These are phyloP conservation scores for Tetanocera ferruginea DNA, from an alignment of 2,888 invertebrate genomes.

Conservation along the genomic window DNA sequence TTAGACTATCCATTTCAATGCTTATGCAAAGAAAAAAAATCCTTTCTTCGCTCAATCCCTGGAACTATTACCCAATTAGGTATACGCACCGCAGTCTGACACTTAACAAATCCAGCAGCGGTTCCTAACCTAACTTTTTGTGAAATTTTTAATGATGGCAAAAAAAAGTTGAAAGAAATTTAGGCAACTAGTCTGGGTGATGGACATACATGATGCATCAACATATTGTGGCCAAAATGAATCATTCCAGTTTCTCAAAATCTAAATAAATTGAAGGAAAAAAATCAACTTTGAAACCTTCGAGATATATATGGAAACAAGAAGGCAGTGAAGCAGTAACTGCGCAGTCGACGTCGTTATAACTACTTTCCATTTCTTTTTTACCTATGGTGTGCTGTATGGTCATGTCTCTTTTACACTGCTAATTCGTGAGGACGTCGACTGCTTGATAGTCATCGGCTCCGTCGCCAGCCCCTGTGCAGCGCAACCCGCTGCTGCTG, in stretches of 20 bases:
- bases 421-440: constrained; percentile 37
- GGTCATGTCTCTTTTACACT: constrained; percentile 35
- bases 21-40: neutral
- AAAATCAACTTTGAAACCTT: constrained; percentile 39
- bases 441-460: constrained; percentile 7
- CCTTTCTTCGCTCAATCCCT: neutral
- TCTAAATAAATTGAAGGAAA: constrained; percentile 7
- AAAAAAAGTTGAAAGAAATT: neutral
- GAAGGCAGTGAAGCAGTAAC: constrained; percentile 36
- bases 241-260: constrained; percentile 3
- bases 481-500: neutral
- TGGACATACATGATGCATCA: neutral
- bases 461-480: neutral
- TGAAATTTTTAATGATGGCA: neutral
- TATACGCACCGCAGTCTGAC: constrained; percentile 10
- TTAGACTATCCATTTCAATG: neutral
- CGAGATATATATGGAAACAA: constrained; percentile 48
- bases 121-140: constrained; percentile 45
- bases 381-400: constrained; percentile 12
- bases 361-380: constrained; percentile 43
- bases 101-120: constrained; percentile 32
- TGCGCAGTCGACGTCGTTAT: constrained; percentile 12
- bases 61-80: constrained; percentile 34
- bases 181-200: neutral
- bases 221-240: neutral